Conservation (phyloP, 2,113 vertebrate species). For the Cebus imitator region DNA sequence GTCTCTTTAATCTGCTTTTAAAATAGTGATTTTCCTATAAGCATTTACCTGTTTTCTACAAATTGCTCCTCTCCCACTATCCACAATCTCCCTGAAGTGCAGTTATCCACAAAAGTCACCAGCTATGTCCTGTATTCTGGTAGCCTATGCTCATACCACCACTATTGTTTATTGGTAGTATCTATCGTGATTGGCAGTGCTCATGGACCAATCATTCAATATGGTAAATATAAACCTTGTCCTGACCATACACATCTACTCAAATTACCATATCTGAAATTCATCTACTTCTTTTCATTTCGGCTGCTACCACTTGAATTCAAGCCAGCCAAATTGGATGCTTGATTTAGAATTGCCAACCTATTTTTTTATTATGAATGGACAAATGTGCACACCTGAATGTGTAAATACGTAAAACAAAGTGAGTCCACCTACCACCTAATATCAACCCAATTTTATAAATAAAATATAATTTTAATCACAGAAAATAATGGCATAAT, state of each 20-base stretch:
- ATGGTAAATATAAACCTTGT: not conserved
- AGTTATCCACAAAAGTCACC: not conserved
- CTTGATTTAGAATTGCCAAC: not conserved
- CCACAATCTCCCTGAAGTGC: not conserved
- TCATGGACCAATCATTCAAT: not conserved
- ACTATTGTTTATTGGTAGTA: not conserved
- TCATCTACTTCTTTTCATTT: not conserved
- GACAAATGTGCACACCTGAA: not conserved
- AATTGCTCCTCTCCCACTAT: not conserved
- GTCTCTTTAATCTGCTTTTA: not conserved
- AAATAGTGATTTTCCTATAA: slow-evolving; percentile 36
- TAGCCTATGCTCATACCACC: not conserved
- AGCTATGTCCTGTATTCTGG: not conserved
- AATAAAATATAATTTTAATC: not conserved
- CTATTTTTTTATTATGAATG: not conserved
- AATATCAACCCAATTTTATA: not conserved
- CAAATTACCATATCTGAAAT: not conserved
- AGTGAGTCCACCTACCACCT: not conserved
- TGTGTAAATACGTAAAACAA: not conserved
- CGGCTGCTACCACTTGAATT: not conserved
- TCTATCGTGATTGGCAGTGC: not conserved
- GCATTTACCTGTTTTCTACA: not conserved
- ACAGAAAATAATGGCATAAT: not conserved
- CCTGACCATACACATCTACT: not conserved
- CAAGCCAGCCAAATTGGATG: not conserved